These are phyloP conservation scores for Lucinisca nassula DNA, from an alignment of 2,888 invertebrate genomes.

Conservation along the genomic window DNA sequence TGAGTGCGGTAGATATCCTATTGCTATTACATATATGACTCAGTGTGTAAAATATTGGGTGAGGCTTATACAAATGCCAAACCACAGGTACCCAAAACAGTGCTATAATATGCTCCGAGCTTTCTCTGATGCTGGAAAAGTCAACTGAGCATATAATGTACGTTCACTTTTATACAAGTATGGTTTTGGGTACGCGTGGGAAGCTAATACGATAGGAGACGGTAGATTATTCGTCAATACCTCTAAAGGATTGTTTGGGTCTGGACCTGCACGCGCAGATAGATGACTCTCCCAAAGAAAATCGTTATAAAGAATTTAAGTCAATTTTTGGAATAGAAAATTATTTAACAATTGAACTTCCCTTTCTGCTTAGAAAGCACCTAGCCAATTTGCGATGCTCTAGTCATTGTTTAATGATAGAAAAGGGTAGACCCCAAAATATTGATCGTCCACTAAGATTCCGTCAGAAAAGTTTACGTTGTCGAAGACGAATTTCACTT, in stretches of 20 bases:
- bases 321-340: not conserved
- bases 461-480: not conserved
- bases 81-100: slow-evolving; percentile 2
- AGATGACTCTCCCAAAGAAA: not conserved
- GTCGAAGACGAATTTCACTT: not conserved
- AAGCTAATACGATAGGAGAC: not conserved
- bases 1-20: slow-evolving; percentile 36
- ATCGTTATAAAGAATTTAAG: not conserved
- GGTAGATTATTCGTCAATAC: not conserved
- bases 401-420: not conserved
- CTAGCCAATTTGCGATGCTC: not conserved
- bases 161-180: not conserved
- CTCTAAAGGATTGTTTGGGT: not conserved
- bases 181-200: slow-evolving; percentile 3
- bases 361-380: not conserved
- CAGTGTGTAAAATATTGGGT: slow-evolving; percentile 15
- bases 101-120: slow-evolving; percentile 13
- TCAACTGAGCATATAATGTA: not conserved
- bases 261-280: not conserved
- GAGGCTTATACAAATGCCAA: not conserved
- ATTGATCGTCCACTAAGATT: not conserved
- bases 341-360: not conserved
- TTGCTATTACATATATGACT: slow-evolving; percentile 7
- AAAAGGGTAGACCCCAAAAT: not conserved
- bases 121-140: not conserved